phyloP scores from a whole-genome alignment of 2,888 invertebrate species.

The Phymatocera aterrima region DNA sequence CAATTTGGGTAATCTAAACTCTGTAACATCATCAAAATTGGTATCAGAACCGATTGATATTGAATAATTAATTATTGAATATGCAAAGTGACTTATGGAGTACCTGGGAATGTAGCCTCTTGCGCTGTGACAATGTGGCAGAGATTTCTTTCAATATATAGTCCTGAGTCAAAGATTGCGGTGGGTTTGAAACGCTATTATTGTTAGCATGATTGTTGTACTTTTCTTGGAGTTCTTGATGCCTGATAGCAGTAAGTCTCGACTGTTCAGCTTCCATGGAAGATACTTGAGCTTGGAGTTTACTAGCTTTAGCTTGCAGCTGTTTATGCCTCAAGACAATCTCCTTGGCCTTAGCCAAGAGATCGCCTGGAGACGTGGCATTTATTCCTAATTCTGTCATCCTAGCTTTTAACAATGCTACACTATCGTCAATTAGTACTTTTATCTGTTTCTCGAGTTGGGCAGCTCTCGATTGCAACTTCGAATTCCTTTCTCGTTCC shows the following conservation, averaged over 20 bases:
- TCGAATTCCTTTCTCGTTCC: conserved; percentile 89
- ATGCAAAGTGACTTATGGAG: too few species aligned
- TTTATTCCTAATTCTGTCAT: conserved; percentile 95
- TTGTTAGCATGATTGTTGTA: conserved; percentile 79
- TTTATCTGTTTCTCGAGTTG: conserved; percentile 96
- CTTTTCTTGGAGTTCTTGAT: conserved; percentile 86
- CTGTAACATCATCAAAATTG: too few species aligned
- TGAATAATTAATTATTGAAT: too few species aligned
- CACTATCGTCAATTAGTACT: conserved; percentile 94
- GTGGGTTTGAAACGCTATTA: conserved; percentile 80
- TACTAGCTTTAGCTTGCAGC: conserved; percentile 91
- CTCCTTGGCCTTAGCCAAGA: conserved; percentile 91
- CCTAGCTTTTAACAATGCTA: conserved; percentile 89
- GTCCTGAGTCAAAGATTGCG: conserved; percentile 82
- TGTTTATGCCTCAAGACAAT: conserved; percentile 96
- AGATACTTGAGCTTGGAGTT: conserved; percentile 89
- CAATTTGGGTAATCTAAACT: too few species aligned
- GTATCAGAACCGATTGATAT: too few species aligned
- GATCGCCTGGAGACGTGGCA: conserved; percentile 89
- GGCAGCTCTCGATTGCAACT: conserved; percentile 88
- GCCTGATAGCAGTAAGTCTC: conserved; percentile 82
- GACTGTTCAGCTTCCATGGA: conserved; percentile 87
- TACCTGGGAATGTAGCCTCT: conserved; percentile 88
- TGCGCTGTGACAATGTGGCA: conserved; percentile 88
- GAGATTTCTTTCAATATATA: conserved; percentile 91